Evolutionary conservation across 2,888 invertebrate species (phyloP), one percentile per base, ranked within the genome.

Genomic region (Scrobipalpa costella): DNA sequence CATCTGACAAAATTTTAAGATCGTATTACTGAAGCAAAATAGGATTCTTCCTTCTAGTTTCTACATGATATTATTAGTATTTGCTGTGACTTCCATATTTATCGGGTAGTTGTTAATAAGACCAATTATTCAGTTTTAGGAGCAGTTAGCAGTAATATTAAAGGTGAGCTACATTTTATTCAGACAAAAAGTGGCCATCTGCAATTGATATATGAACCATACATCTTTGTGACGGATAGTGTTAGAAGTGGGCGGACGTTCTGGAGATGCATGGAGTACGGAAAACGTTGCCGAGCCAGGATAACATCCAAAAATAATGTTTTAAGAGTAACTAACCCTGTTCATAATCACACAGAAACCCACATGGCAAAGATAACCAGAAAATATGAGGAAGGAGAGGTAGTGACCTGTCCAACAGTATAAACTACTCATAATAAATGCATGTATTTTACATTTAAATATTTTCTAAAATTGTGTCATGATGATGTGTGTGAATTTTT

Each of bases 201-300:
- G 2, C 91, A 91, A 68, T 75, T 91, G 69, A 91, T 91, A 65
- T 84, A 91, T 67, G 91, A 91, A 71, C 88, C 90, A 0, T 91
- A 90, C 67, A 91, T 91, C 67, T 91, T 90, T 72, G 91, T 91
- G 69, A 90, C 91, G 61, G 91, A 91, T 76, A 89, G 91, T 76
- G 90, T 91, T 61, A 83, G 91, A 8, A 90, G 91, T 71, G 92
- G 91, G 8, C 79, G 91, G 57, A 92, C 92, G 6, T 90, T 92
- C 71, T 92, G 92, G 92, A 78, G 90, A 57, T 92, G 92, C 70
- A 89, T 90, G 88, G 91, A 91, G 67, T 91, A 91, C 66, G 88
- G 90, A 17, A 90, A 86, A 70, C 82, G 90, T 55, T 91, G 91
- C 73, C 84, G 91, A n/a, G 91, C 91, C 9, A 80, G 91, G 65